phyloP scores from a whole-genome alignment of 2,888 invertebrate genomes.

The Sympetrum striolatum region DNA sequence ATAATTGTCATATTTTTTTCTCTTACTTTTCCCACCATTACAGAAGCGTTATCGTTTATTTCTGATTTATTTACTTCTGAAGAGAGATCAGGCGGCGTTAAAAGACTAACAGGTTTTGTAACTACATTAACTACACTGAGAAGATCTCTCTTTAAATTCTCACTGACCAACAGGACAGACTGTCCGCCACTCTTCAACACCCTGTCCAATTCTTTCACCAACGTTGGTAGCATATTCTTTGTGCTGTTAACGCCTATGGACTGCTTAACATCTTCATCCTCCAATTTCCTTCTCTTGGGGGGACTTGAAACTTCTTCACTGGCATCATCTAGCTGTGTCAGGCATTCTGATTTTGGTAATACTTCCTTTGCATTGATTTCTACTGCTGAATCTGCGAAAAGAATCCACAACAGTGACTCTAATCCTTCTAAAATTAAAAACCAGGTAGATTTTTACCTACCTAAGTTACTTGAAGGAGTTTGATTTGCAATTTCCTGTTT shows the following conservation, averaged over 20 bases:
- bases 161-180: slow-evolving; percentile 1
- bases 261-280: background rate
- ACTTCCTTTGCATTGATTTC: background rate
- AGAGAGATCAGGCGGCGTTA: background rate
- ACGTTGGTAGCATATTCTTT: background rate
- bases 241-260: background rate
- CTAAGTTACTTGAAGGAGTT: no score
- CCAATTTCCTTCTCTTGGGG: background rate
- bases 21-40: no score
- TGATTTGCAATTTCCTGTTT: no score
- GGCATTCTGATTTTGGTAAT: background rate
- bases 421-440: background rate
- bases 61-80: background rate
- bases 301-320: no score
- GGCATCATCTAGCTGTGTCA: no score
- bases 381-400: background rate
- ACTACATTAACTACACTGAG: background rate
- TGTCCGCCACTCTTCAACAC: slow-evolving; percentile 1
- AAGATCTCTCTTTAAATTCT: background rate
- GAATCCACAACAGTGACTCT: background rate
- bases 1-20: background rate
- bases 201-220: slow-evolving; percentile 1
- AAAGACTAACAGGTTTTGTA: background rate
- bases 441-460: no score
- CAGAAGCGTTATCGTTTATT: background rate